Conservation (phyloP, 37 sponge, comb jelly and placozoan genomes). For the Theonella swinhoei region DNA sequence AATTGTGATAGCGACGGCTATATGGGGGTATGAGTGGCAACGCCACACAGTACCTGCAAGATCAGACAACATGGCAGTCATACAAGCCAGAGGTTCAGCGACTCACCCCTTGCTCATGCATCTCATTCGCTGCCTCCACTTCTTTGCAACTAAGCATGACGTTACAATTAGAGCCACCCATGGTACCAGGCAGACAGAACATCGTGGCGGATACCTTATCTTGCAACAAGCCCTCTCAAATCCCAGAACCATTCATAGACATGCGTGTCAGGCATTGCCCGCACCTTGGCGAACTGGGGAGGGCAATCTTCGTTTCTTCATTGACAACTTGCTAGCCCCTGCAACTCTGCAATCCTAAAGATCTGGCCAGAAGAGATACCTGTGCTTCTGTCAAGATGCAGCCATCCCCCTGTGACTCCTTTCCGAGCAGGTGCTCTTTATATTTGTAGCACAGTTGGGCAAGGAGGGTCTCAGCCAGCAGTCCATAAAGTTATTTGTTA, state of each 20-base stretch:
- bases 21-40: conserved; percentile 13
- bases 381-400: neutral
- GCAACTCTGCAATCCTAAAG: neutral
- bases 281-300: too few relatives aligned
- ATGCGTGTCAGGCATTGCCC: neutral
- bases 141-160: neutral
- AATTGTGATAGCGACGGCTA: conserved; percentile 15
- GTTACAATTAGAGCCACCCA: neutral
- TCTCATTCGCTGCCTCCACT: conserved; percentile 9
- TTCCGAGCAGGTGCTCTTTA: neutral
- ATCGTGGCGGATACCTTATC: neutral
- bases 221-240: neutral
- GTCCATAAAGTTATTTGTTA: conserved; percentile 31
- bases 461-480: neutral
- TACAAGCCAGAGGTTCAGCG: neutral
- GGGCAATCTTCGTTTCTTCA: neutral
- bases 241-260: too few relatives aligned
- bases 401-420: neutral
- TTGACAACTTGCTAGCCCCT: neutral
- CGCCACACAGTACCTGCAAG: neutral
- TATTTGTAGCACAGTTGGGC: neutral
- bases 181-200: neutral
- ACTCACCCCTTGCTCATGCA: conserved; percentile 7
- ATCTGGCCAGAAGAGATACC: conserved; percentile 1
- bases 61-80: conserved; percentile 18